Evolutionary conservation across 1,140 invertebrate genomes (phyloP).

Genomic region (Nasonia vitripennis): DNA sequence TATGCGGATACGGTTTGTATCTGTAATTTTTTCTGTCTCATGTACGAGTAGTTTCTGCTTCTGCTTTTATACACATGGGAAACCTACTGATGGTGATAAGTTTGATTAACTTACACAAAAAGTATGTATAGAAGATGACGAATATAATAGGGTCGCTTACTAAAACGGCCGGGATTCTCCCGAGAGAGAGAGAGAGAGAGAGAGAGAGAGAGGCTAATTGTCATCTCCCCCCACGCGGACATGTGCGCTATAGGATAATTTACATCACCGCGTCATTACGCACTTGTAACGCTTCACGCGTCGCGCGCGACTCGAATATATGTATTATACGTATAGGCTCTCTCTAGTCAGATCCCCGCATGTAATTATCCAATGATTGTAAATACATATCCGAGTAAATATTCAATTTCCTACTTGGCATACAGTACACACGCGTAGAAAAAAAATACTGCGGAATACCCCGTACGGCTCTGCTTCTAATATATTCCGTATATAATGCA

Average conservation of each 20-base stretch:
- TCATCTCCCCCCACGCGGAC: neutral
- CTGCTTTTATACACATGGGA: too few relatives aligned
- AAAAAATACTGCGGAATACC: too few relatives aligned
- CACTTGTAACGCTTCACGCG: neutral
- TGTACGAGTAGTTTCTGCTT: too few relatives aligned
- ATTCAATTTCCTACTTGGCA: neutral
- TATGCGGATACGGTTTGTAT: neutral
- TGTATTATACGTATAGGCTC: too few relatives aligned
- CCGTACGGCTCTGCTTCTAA: too few relatives aligned
- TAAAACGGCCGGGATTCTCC: neutral
- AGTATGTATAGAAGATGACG: too few relatives aligned
- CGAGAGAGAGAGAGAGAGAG: neutral
- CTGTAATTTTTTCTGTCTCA: too few relatives aligned
- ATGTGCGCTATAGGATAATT: neutral
- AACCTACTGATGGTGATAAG: too few relatives aligned
- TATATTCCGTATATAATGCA: too few relatives aligned
- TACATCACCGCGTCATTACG: neutral
- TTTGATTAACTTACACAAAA: too few relatives aligned
- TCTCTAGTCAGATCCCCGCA: neutral
- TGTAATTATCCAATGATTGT: neutral
- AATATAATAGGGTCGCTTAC: neutral
- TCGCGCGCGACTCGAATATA: neutral
- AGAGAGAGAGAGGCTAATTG: neutral
- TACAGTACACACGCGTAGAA: neutral
- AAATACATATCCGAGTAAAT: neutral